Percentiles rank a stretch among this genome's conserved stretches.
Evolutionary conservation across 2,888 invertebrate species (phyloP).

Genomic region (Acleris holmiana): DNA sequence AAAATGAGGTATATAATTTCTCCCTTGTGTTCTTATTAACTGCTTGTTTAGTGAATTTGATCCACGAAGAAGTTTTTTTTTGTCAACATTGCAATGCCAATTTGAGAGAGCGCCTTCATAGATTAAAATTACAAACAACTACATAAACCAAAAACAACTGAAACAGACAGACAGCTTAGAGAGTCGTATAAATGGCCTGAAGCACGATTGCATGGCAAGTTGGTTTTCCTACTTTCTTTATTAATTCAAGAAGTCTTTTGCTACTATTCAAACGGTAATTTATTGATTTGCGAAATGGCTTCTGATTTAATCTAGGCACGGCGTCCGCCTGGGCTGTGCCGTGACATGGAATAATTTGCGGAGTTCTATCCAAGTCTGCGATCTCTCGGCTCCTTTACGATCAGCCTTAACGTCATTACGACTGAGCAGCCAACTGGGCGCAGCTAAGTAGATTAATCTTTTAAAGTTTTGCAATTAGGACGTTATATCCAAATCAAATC

Average conservation of each 20-base stretch:
- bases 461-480: constrained; percentile 27
- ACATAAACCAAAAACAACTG: no score
- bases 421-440: constrained; percentile 21
- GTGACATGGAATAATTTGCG: constrained; percentile 32
- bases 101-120: no score
- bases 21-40: no score
- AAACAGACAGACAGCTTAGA: background rate
- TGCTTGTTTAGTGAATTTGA: no score
- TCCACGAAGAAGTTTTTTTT: no score
- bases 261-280: constrained; percentile 7
- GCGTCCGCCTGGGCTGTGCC: constrained; percentile 22
- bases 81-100: no score
- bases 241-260: constrained; percentile 4
- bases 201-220: background rate
- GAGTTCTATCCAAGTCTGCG: constrained; percentile 32
- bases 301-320: constrained; percentile 31
- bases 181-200: background rate
- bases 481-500: no score
- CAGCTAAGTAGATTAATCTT: constrained; percentile 16
- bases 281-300: constrained; percentile 29
- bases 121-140: no score
- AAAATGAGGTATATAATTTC: no score
- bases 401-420: constrained; percentile 22
- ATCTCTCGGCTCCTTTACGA: constrained; percentile 28
- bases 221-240: constrained; percentile 5